phyloP scores from a whole-genome alignment of 2,888 invertebrate genomes.

The Cantharis nigra region DNA sequence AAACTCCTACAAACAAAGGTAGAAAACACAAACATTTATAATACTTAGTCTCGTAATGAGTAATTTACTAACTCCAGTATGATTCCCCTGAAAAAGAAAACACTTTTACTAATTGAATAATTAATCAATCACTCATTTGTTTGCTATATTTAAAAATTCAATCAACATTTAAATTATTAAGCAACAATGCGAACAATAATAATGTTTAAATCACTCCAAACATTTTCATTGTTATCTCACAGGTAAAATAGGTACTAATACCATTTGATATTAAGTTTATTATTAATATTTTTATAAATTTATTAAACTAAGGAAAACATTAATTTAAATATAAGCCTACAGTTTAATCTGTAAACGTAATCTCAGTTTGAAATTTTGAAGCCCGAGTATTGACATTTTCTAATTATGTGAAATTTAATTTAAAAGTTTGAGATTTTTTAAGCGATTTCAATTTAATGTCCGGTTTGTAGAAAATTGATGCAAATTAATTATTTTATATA shows the following conservation, averaged over 20 bases:
- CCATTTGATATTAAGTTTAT: too few relatives aligned
- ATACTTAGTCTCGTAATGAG: slow-evolving; percentile 14
- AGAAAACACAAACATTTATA: background rate
- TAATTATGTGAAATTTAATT: background rate
- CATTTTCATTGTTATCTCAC: background rate
- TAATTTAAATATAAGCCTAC: background rate
- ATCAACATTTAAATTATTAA: background rate
- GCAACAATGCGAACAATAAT: background rate
- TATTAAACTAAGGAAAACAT: background rate
- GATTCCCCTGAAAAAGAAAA: slow-evolving; percentile 19
- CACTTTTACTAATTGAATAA: background rate
- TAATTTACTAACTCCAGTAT: slow-evolving; percentile 21
- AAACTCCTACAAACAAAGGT: background rate
- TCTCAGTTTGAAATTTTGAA: background rate
- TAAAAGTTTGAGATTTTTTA: background rate
- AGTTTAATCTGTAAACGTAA: background rate
- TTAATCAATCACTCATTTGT: background rate
- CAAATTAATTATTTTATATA: background rate
- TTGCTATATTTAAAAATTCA: background rate
- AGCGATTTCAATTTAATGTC: background rate
- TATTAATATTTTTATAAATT: background rate
- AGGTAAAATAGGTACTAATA: too few relatives aligned
- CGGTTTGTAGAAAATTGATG: background rate
- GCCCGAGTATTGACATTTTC: background rate
- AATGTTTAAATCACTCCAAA: background rate